Evolutionary conservation across 1,140 invertebrate genomes (phyloP).

Genomic region (Temnothorax longispinosus): DNA sequence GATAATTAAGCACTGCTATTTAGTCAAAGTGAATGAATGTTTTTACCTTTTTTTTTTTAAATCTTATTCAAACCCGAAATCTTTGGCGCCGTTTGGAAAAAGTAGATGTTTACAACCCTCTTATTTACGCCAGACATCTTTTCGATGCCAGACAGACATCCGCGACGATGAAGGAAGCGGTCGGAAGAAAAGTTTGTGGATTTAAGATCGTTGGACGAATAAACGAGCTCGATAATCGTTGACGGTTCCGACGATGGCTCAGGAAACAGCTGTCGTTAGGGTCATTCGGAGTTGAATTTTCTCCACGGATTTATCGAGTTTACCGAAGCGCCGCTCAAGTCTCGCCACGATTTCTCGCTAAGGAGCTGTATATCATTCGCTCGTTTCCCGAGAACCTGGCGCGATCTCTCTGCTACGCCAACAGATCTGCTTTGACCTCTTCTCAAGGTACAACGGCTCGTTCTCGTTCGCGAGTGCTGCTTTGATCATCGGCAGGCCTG

Average conservation of each 20-base stretch:
- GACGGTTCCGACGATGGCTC: constrained; percentile 38
- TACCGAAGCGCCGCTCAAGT: constrained; percentile 35
- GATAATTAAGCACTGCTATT: background rate
- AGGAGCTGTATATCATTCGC: constrained; percentile 66
- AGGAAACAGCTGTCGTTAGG: constrained; percentile 70
- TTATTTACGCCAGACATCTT: constrained; percentile 57
- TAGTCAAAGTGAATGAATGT: background rate
- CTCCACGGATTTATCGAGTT: constrained; percentile 61
- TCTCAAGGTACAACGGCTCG: constrained; percentile 13
- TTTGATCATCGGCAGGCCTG: constrained; percentile 30
- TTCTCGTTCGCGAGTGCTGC: constrained; percentile 41
- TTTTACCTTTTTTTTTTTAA: background rate
- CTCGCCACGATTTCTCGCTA: constrained; percentile 54
- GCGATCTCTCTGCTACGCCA: constrained; percentile 43
- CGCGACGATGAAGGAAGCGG: constrained; percentile 36
- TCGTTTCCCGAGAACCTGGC: constrained; percentile 55
- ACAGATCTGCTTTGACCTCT: constrained; percentile 64
- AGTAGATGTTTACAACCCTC: constrained; percentile 51
- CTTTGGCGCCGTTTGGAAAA: background rate
- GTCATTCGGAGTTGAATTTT: constrained; percentile 58
- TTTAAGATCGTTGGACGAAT: constrained; percentile 56
- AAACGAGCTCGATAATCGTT: constrained; percentile 67
- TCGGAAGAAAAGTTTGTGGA: constrained; percentile 62
- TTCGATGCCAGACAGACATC: constrained; percentile 56
- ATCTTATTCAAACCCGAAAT: background rate